Evolutionary conservation across 2,888 invertebrate species (phyloP).

Genomic region (Ochropleura plecta): DNA sequence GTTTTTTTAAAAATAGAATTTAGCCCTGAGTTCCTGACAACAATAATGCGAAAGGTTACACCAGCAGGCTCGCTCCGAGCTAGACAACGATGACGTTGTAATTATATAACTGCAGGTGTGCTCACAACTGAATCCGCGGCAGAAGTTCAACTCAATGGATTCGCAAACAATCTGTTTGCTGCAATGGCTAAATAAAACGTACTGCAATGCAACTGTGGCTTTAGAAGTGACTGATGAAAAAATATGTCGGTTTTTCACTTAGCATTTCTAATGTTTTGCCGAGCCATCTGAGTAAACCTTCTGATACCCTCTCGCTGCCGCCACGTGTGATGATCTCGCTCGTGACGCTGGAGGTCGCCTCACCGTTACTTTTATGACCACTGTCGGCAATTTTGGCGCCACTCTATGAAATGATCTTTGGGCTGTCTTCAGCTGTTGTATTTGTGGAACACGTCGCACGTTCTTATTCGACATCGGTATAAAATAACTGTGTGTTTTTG

Average conservation of each 20-base stretch:
- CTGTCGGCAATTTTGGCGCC: slow-evolving; percentile 75
- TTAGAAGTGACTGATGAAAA: neutral
- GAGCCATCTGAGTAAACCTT: slow-evolving; percentile 8
- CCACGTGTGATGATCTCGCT: slow-evolving; percentile 27
- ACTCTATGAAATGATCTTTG: slow-evolving; percentile 36
- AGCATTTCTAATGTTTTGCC: neutral
- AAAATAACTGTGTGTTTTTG: neutral
- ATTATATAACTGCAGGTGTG: slow-evolving; percentile 3
- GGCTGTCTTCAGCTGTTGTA: neutral
- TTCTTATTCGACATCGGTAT: neutral
- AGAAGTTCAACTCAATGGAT: slow-evolving; percentile 22
- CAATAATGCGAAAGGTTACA: neutral
- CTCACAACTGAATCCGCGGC: neutral
- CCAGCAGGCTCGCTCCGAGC: neutral
- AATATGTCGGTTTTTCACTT: neutral
- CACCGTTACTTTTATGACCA: slow-evolving; percentile 71
- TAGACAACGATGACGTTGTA: slow-evolving; percentile 18
- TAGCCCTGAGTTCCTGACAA: neutral
- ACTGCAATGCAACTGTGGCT: neutral
- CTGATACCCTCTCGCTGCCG: neutral
- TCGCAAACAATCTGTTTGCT: neutral
- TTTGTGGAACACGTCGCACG: neutral
- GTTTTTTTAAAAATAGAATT: no score
- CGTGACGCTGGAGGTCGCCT: slow-evolving; percentile 56
- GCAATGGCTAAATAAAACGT: neutral